Percentiles rank a stretch among this genome's conserved stretches.
Evolutionary conservation across 1,140 invertebrate genomes (phyloP).

Genomic region (Trissolcus basalis): DNA sequence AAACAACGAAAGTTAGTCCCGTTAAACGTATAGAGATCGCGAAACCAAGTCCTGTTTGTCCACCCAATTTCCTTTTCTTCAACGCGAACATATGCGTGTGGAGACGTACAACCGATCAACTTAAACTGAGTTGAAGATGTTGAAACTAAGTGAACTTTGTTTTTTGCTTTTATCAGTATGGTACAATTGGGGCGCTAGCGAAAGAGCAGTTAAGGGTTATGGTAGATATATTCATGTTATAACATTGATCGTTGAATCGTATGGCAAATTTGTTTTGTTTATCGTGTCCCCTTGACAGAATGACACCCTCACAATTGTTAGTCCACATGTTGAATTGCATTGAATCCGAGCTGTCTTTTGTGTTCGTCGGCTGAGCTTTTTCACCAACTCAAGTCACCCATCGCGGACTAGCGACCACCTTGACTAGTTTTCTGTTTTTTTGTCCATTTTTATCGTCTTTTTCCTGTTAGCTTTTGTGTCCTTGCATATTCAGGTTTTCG

Average conservation of each 20-base stretch:
- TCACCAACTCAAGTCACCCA: constrained; percentile 67
- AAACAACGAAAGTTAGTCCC: constrained; percentile 70
- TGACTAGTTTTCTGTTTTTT: constrained; percentile 74
- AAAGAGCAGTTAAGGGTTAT: constrained; percentile 72
- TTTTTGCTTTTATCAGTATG: constrained; percentile 68
- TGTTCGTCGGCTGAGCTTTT: constrained; percentile 60
- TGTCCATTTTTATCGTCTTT: constrained; percentile 48
- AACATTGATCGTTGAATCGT: constrained; percentile 73
- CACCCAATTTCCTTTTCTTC: background rate
- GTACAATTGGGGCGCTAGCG: constrained; percentile 72
- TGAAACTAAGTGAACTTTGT: constrained; percentile 72
- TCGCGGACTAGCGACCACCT: constrained; percentile 74
- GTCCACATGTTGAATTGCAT: background rate
- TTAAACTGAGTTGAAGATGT: constrained; percentile 66
- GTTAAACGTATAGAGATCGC: constrained; percentile 25
- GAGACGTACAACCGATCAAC: constrained; percentile 35
- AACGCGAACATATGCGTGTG: constrained; percentile 15
- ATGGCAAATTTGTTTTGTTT: constrained; percentile 63
- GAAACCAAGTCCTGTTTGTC: too few relatives aligned
- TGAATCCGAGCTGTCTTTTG: constrained; percentile 54
- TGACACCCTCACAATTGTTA: too few relatives aligned
- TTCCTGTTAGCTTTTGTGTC: constrained; percentile 51
- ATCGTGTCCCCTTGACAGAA: constrained; percentile 17
- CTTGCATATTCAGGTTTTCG: constrained; percentile 19
- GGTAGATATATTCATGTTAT: constrained; percentile 72